Percentiles rank a stretch among this genome's conserved stretches.
These are phyloP conservation scores for Eudasyphora cyanicolor DNA, from an alignment of 2,888 invertebrate genomes.

Conservation along the genomic window DNA sequence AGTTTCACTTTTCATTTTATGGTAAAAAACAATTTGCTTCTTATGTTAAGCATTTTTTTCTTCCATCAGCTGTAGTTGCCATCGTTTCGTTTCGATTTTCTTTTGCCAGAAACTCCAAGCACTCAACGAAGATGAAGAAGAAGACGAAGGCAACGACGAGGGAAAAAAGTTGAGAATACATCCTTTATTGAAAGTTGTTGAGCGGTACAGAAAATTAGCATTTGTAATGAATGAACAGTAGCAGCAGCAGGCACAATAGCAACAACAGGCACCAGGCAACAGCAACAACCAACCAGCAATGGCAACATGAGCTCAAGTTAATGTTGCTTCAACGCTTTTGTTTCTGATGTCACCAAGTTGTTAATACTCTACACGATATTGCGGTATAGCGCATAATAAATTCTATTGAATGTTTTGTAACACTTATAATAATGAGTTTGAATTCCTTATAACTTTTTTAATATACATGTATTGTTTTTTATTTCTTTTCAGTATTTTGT, in stretches of 20 bases:
- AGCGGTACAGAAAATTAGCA: slow-evolving; percentile 54
- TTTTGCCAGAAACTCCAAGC: slow-evolving; percentile 54
- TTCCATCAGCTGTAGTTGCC: slow-evolving; percentile 6
- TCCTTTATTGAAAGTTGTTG: slow-evolving; percentile 64
- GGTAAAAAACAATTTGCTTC: slow-evolving; percentile 66
- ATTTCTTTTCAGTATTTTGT: too few species aligned
- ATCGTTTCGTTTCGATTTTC: slow-evolving; percentile 40
- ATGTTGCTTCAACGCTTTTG: slow-evolving; percentile 61
- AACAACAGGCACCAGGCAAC: not conserved
- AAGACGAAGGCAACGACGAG: too few species aligned
- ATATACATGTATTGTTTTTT: too few species aligned
- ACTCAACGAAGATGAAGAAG: slow-evolving; percentile 11
- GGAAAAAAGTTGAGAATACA: slow-evolving; percentile 51
- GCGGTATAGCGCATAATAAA: not conserved
- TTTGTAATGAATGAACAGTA: slow-evolving; percentile 63
- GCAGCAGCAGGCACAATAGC: not conserved
- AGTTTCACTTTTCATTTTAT: slow-evolving; percentile 66
- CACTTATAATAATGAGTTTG: too few species aligned
- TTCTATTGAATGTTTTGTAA: too few species aligned
- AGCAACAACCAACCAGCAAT: not conserved
- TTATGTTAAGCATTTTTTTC: slow-evolving; percentile 43
- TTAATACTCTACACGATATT: slow-evolving; percentile 36
- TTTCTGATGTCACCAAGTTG: slow-evolving; percentile 24
- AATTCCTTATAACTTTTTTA: too few species aligned
- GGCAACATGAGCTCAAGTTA: slow-evolving; percentile 41